These are phyloP conservation scores for Drosophila busckii DNA, from an alignment of 1,140 invertebrate species.

Conservation along the genomic window DNA sequence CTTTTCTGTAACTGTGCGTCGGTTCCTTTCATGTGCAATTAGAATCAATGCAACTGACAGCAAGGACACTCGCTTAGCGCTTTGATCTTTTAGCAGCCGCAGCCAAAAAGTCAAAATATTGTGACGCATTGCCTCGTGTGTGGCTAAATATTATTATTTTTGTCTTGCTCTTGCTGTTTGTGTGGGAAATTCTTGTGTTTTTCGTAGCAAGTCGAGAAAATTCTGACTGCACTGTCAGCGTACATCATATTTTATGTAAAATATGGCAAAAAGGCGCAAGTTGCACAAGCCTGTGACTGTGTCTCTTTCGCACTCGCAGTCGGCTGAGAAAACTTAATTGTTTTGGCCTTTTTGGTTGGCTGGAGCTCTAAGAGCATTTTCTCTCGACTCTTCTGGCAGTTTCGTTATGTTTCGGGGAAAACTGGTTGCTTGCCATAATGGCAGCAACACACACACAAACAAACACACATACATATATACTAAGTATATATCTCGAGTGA, in stretches of 20 bases:
- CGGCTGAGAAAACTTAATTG: conserved; percentile 71
- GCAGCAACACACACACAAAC: conserved; percentile 47
- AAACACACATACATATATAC: conserved; percentile 9
- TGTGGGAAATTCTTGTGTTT: conserved; percentile 55
- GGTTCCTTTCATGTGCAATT: conserved; percentile 65
- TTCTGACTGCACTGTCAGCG: conserved; percentile 3
- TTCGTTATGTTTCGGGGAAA: conserved; percentile 71
- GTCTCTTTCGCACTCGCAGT: neutral
- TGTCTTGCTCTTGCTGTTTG: conserved; percentile 20
- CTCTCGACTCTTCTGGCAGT: conserved; percentile 57
- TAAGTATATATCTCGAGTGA: conserved; percentile 18
- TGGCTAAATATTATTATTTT: conserved; percentile 1
- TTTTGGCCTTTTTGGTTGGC: conserved; percentile 76
- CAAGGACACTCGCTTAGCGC: conserved; percentile 51
- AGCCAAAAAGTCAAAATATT: conserved; percentile 62
- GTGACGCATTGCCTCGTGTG: conserved; percentile 39
- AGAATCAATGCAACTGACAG: conserved; percentile 47
- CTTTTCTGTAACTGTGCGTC: conserved; percentile 20
- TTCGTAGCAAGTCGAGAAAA: conserved; percentile 29
- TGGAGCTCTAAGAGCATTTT: conserved; percentile 46
- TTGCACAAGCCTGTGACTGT: neutral
- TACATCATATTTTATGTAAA: conserved; percentile 12
- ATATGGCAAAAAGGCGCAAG: conserved; percentile 17
- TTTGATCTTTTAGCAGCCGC: conserved; percentile 49
- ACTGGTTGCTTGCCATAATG: conserved; percentile 73